These are phyloP conservation scores for Rhagoletis pomonella DNA, from an alignment of 1,140 invertebrate genomes.

Conservation along the genomic window DNA sequence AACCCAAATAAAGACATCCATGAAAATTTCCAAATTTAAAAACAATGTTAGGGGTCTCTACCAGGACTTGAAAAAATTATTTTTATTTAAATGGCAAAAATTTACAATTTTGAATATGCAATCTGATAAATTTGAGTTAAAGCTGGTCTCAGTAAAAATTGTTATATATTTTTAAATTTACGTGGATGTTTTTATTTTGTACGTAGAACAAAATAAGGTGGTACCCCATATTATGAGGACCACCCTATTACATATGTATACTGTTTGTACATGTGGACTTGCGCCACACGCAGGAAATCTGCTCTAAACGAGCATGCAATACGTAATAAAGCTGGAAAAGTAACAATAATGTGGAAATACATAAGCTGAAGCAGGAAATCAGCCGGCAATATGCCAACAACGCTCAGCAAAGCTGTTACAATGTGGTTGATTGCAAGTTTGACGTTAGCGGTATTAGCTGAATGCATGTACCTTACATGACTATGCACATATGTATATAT, in stretches of 20 bases:
- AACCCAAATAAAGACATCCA: background rate
- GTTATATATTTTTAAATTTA: too few species aligned
- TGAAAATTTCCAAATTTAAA: too few species aligned
- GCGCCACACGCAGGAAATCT: background rate
- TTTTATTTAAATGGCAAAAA: too few species aligned
- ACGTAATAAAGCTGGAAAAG: background rate
- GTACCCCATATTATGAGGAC: too few species aligned
- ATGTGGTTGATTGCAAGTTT: constrained; percentile 30
- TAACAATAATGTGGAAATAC: background rate
- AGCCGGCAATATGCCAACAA: constrained; percentile 26
- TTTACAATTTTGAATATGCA: too few species aligned
- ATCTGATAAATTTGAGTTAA: too few species aligned
- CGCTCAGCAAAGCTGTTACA: background rate
- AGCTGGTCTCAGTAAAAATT: too few species aligned
- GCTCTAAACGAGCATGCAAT: background rate
- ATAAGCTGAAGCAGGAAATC: constrained; percentile 45
- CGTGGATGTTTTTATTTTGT: too few species aligned
- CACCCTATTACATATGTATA: too few species aligned
- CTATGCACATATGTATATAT: background rate
- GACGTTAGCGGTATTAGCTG: background rate
- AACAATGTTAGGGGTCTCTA: too few species aligned
- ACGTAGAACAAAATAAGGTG: too few species aligned
- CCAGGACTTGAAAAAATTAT: too few species aligned
- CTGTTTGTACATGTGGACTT: background rate
- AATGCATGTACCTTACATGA: background rate